Conservation (phyloP, 1,140 invertebrate genomes). For the Ooceraea biroi region DNA sequence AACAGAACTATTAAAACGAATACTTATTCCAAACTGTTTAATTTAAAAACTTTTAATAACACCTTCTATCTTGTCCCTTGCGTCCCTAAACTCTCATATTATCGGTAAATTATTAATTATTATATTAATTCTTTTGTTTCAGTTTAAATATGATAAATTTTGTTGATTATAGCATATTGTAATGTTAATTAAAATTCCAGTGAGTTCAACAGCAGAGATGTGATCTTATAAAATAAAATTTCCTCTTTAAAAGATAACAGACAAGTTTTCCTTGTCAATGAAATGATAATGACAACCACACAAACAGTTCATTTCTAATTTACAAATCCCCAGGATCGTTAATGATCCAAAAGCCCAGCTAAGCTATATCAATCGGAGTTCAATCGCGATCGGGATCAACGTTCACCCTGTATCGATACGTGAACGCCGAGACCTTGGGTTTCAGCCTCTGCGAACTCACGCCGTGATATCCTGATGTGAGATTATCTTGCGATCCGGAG, state of each 20-base stretch:
- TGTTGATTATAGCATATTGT: background rate
- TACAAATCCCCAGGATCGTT: background rate
- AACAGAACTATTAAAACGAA: background rate
- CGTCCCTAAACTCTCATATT: conserved; percentile 1
- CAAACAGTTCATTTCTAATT: conserved; percentile 3
- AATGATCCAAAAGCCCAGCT: background rate
- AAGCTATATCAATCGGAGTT: background rate
- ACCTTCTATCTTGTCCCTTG: background rate
- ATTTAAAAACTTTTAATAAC: background rate
- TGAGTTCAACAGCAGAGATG: background rate
- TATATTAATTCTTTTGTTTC: background rate
- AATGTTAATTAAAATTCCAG: conserved; percentile 35
- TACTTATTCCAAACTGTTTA: background rate
- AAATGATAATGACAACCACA: too few relatives aligned
- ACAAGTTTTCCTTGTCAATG: background rate
- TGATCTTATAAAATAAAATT: background rate
- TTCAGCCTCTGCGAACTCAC: conserved; percentile 52
- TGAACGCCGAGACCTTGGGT: conserved; percentile 31
- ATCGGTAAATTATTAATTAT: background rate
- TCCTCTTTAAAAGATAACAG: background rate
- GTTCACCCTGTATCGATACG: conserved; percentile 21
- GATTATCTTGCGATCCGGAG: conserved; percentile 80
- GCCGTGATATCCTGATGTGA: conserved; percentile 67
- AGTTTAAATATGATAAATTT: conserved; percentile 45
- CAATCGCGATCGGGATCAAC: conserved; percentile 30